Evolutionary conservation across 1,140 invertebrate species (phyloP).

Genomic region (Lepidurus arcticus): DNA sequence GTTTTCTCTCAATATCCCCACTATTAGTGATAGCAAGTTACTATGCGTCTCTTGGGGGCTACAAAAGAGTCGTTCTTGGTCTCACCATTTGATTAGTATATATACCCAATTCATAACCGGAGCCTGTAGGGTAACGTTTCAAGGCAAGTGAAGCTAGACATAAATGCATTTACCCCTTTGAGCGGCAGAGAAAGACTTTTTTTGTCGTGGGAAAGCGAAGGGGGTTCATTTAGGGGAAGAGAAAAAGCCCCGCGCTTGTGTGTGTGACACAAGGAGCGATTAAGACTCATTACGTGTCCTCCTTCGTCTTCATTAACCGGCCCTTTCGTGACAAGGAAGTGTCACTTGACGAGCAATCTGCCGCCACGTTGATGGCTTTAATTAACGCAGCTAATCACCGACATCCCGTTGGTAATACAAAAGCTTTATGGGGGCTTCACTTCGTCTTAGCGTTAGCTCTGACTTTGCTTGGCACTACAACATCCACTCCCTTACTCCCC

Average conservation of each 20-base stretch:
- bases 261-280: constrained; percentile 24
- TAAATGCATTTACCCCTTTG: neutral
- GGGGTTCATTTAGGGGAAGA: neutral
- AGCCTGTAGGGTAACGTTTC: too few relatives aligned
- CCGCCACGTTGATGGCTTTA: constrained; percentile 27
- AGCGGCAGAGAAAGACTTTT: neutral
- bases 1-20: neutral
- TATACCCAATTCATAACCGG: neutral
- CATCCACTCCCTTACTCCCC: neutral
- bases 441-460: neutral
- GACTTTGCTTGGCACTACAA: neutral
- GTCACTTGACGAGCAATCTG: constrained; percentile 29
- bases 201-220: neutral
- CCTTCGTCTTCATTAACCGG: constrained; percentile 29
- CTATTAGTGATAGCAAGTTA: neutral
- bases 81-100: constrained; percentile 10
- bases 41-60: neutral
- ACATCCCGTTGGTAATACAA: constrained; percentile 28
- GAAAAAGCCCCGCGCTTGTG: neutral
- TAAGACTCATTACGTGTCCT: constrained; percentile 28
- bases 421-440: neutral
- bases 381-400: constrained; percentile 29
- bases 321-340: constrained; percentile 28
- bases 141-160: neutral
- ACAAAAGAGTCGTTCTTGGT: neutral